Evolutionary conservation across 2,113 vertebrate genomes (phyloP).

Genomic region (Campylomormyrus tamandua): DNA sequence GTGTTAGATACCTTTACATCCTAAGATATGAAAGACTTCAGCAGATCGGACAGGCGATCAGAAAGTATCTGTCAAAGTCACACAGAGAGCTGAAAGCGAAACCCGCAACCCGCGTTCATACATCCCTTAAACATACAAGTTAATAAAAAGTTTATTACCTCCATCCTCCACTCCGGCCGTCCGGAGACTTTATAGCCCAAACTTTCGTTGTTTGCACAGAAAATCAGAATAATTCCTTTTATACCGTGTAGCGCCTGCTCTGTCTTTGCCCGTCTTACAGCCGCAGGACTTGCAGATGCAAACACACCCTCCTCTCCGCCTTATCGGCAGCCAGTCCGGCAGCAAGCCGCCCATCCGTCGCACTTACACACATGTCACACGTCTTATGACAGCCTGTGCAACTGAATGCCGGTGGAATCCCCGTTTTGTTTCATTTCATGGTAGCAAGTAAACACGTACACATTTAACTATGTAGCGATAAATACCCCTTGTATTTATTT

Average conservation of each 20-base stretch:
- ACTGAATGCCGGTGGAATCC: background rate
- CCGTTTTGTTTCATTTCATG: background rate
- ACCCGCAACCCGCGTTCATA: background rate
- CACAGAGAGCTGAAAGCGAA: background rate
- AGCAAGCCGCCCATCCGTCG: background rate
- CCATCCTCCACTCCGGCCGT: slow-evolving; percentile 20
- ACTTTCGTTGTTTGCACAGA: background rate
- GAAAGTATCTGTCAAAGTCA: background rate
- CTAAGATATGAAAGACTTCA: background rate
- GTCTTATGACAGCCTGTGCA: background rate
- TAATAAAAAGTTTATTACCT: slow-evolving; percentile 17
- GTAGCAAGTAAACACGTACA: background rate
- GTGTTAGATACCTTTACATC: background rate
- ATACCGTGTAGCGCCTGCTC: background rate
- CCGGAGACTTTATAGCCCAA: background rate
- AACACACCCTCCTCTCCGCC: background rate
- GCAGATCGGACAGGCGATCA: background rate
- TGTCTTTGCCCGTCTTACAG: background rate
- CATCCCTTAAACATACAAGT: background rate
- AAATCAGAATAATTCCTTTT: too few relatives aligned
- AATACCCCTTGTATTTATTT: background rate
- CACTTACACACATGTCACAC: background rate
- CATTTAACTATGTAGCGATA: background rate
- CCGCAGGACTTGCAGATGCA: background rate
- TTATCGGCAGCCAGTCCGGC: background rate